Evolutionary conservation across 1,140 invertebrate species (phyloP), one percentile per base, ranked within the genome.

Genomic region (Brachionus rotundiformis): DNA sequence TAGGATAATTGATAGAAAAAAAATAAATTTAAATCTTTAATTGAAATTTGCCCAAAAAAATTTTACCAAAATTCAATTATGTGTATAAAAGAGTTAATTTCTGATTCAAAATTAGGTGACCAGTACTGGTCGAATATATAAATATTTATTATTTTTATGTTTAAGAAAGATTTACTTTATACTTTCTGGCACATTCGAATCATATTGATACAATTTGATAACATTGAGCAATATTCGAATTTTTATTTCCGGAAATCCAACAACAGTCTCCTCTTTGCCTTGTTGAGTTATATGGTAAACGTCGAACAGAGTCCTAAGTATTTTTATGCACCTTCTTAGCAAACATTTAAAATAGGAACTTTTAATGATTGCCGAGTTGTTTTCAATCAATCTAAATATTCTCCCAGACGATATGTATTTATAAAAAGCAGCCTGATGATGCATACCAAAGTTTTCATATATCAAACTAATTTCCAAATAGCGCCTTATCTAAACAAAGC

Each of bases 391-490:
- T 3, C 59, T n/a, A 79, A 79, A 79, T 31, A 79, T 19, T 39
- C 47, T 36, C 31, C 33, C 29, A 7, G 33, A 16, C n/a, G 76
- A 79, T 61, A 79, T 59, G 10, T 19, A 79, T 33, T 59, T 54
- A 19, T 59, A 79, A 63, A 79, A 79, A 16, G 59, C 16, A 2
- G 31, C 6, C n/a, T 29, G 36, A 54, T 63, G 76, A 36, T 16
- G 19, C 47, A 79, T 54, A 0, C 36, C 36, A 13, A 23, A 59
- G 31, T 59, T n/a, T 13, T 79, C 19, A 31, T 79, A 79, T 31
- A 79, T 23, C 27, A 59, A 59, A 36, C 47, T 49, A 19, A 79
- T 79, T 27, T 79, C 76, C 5, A 79, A 31, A 41, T 79, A 79
- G 19, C 76, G 44, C 31, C 76, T 54, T 13, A 77, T 77, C 41